phyloP scores from a whole-genome alignment of 2,797 vertebrate species.

The Ispidina lecontei region DNA sequence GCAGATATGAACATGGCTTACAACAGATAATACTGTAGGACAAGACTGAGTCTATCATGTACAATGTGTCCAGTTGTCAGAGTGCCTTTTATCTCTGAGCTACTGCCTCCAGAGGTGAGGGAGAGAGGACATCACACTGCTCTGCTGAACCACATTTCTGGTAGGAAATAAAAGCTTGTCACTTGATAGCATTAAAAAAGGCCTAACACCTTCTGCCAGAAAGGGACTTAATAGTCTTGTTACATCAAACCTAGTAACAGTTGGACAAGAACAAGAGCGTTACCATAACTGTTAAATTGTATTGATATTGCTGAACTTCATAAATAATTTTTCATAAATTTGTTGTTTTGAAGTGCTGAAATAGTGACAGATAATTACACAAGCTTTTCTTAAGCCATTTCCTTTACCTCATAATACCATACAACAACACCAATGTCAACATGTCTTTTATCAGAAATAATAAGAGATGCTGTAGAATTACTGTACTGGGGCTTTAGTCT shows the following conservation, averaged over 20 bases:
- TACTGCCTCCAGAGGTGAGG: background rate
- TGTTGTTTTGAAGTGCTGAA: background rate
- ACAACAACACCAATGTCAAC: background rate
- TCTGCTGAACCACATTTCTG: background rate
- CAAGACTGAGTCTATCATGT: rapidly evolving
- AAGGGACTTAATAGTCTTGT: background rate
- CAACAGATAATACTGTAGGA: background rate
- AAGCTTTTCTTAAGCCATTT: background rate
- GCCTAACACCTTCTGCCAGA: background rate
- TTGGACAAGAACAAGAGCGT: background rate
- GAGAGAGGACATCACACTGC: background rate
- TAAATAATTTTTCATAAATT: background rate
- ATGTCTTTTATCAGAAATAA: background rate
- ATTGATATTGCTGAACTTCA: background rate
- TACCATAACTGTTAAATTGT: background rate
- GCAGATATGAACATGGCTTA: rapidly evolving
- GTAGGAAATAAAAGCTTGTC: background rate
- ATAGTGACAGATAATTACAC: background rate
- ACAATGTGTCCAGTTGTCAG: background rate
- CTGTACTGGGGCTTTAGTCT: rapidly evolving
- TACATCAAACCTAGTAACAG: background rate
- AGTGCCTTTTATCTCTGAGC: background rate
- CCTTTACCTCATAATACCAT: background rate
- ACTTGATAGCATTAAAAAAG: background rate
- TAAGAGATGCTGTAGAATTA: background rate